A percentile compares a stretch with the other conserved stretches of the same genome.
phyloP scores from a whole-genome alignment of 1,140 invertebrate genomes.

The Branchinecta lynchi region DNA sequence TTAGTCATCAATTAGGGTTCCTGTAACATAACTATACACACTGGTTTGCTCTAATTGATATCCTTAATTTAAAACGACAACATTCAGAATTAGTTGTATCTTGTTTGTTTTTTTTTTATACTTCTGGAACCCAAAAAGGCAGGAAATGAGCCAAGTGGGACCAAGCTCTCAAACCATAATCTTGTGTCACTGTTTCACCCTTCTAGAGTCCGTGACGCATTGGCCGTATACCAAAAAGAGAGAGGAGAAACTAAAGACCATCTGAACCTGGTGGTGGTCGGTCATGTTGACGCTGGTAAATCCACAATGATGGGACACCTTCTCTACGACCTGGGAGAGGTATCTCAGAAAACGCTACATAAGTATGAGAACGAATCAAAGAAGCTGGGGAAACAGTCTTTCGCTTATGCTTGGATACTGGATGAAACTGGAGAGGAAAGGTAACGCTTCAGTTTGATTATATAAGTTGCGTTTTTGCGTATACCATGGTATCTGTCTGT shows the following conservation, averaged over 20 bases:
- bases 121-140: no score
- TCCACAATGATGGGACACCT: constrained; percentile 94
- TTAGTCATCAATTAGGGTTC: no score
- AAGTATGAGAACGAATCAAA: constrained; percentile 97
- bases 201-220: constrained; percentile 28
- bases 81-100: no score
- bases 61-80: no score
- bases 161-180: no score
- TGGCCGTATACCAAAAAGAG: constrained; percentile 50
- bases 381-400: constrained; percentile 94
- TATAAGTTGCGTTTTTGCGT: no score
- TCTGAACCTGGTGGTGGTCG: constrained; percentile 87
- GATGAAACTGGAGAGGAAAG: constrained; percentile 97
- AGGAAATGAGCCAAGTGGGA: no score
- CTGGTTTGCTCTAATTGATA: no score
- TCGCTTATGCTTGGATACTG: constrained; percentile 97
- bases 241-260: constrained; percentile 56
- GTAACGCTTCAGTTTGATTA: constrained; percentile 29
- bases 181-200: no score
- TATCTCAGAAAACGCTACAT: constrained; percentile 79
- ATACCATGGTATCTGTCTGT: no score
- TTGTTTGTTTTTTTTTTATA: no score
- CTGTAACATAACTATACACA: no score
- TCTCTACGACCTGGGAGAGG: constrained; percentile 71
- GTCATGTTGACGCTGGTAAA: constrained; percentile 98